phyloP scores from a whole-genome alignment of 2,113 vertebrate genomes.

The Sorex fumeus region DNA sequence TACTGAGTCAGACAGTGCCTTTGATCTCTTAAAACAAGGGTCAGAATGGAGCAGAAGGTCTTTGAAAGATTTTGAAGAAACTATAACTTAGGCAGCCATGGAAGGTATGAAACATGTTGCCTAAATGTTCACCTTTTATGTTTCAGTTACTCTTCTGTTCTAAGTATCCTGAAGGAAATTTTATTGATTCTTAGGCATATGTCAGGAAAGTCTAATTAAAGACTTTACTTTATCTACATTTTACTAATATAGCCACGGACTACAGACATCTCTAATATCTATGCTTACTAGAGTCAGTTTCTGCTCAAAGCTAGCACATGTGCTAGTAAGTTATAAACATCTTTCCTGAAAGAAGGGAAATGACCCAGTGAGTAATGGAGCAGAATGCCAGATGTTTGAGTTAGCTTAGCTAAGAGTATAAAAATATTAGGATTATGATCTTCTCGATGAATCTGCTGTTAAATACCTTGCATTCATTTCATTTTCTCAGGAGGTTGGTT shows the following conservation, averaged over 20 bases:
- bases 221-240: constrained; percentile 7
- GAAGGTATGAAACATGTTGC: neutral
- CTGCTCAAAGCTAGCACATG: neutral
- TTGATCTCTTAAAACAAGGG: constrained; percentile 18
- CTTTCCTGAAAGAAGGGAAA: neutral
- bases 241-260: neutral
- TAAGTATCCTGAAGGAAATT: neutral
- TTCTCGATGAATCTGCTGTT: neutral
- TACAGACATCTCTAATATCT: constrained; percentile 12
- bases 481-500: constrained; percentile 23
- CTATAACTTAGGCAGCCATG: constrained; percentile 14
- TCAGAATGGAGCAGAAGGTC: constrained; percentile 1
- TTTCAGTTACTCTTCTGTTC: neutral
- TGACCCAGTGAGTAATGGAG: neutral
- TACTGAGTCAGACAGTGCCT: neutral
- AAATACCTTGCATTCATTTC: neutral
- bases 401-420: neutral
- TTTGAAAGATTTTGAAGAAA: constrained; percentile 18
- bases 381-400: constrained; percentile 3
- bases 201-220: constrained; percentile 26
- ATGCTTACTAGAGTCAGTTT: constrained; percentile 33
- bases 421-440: constrained; percentile 16
- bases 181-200: neutral
- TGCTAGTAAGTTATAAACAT: constrained; percentile 11
- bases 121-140: neutral